Evolutionary conservation across 2,113 vertebrate species (phyloP), one percentile per base, ranked within the genome.

Genomic region (Coptodon bakossiorum): DNA sequence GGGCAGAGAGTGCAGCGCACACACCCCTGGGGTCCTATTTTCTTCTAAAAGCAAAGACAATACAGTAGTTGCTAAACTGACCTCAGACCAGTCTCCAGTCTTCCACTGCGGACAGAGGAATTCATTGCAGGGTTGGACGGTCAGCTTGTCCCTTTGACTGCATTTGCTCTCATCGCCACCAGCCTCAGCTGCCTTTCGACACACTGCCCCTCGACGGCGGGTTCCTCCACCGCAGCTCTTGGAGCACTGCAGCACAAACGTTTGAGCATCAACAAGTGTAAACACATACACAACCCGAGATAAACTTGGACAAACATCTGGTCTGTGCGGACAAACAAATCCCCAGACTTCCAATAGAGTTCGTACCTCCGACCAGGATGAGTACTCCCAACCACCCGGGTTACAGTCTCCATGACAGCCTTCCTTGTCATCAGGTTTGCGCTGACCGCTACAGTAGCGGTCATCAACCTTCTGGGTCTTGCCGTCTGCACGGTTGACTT

Each of bases 1-100:
- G 61, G 19, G 61, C 61, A 38, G 19, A 38, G 34, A 38, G 34
- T n/a, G 34, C 61, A 66, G 34, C 2, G 19, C 61, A 38, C 34
- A 66, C 22, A 22, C 61, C 61, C 17, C 61, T 36, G 61, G 3
- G 61, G 24, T 31, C 71, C 50, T 12, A 29, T 50, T 78, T 50
- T 78, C 24, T 50, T 52, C 27, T 73, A 17, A 83, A 68, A 0
- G 22, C 38, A 38, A 56, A 54, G n/a, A 59, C 6, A 79, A 54
- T 9, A 36, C 12, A 63, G 31, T 27, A 14, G 56, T 10, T 54
- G 78, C 40, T 13, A 27, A 73, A 88, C 97, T 95, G 90, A 99
- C 99, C 97, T 99, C 98, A 0, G 99, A 99, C 99, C 99, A 99
- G 71, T 99, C 98, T 0, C 97, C 98, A 0, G 96, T 97, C 95